phyloP scores from a whole-genome alignment of 2,113 vertebrate genomes.

The Zeus faber region DNA sequence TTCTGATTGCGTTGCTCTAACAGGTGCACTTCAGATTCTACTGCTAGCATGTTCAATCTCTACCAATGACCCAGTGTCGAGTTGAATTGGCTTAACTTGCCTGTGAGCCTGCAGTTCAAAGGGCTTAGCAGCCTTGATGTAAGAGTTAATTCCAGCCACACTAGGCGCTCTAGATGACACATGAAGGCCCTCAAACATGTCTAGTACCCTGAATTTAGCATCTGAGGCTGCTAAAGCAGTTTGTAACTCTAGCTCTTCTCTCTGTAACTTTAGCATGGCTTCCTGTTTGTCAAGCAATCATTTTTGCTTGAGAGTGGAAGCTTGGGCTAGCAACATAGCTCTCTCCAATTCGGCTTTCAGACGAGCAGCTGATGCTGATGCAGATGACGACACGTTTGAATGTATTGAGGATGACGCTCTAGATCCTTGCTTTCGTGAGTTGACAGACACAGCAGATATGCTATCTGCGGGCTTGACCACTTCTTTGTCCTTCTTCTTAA shows the following conservation, averaged over 20 bases:
- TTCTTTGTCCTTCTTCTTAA: slow-evolving; percentile 8
- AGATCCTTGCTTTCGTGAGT: not conserved
- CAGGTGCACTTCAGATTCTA: too few relatives aligned
- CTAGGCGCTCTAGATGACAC: slow-evolving; percentile 4
- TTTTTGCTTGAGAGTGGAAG: slow-evolving; percentile 3
- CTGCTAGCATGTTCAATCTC: not conserved
- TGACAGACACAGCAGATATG: slow-evolving; percentile 5
- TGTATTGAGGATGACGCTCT: slow-evolving; percentile 3
- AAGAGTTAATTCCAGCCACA: slow-evolving; percentile 6
- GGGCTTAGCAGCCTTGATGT: not conserved
- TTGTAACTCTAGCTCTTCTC: slow-evolving; percentile 10
- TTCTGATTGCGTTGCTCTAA: too few relatives aligned
- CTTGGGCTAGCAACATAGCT: too few relatives aligned
- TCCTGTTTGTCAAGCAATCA: not conserved
- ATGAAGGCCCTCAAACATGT: slow-evolving; percentile 7
- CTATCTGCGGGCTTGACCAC: slow-evolving; percentile 7
- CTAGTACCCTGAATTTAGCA: slow-evolving; percentile 3
- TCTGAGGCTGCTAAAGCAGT: slow-evolving; percentile 11
- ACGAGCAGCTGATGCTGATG: not conserved
- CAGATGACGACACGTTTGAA: slow-evolving; percentile 7
- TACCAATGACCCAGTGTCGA: not conserved
- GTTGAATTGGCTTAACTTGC: not conserved
- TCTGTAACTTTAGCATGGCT: slow-evolving; percentile 15
- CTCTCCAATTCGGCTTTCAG: too few relatives aligned
- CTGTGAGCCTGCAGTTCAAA: not conserved